Base-by-base conservation (phyloP, 2,797 vertebrate species). In the Cichlasoma orientale region DNA sequence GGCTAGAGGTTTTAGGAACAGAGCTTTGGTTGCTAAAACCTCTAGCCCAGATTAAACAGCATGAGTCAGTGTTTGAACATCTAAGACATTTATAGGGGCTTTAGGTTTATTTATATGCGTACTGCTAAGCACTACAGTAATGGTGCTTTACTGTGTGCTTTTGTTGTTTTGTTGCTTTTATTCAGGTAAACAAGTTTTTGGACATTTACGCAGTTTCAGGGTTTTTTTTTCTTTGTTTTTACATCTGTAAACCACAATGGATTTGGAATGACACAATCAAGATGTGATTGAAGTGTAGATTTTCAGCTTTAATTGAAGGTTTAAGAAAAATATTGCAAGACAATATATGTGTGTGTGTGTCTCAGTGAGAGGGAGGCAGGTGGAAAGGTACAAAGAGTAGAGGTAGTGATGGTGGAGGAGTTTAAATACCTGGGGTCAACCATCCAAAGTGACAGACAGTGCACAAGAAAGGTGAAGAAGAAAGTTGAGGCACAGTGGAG, bases 1-100 rank as follows among this genome's bases (percentile, higher is more conserved):
- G 10, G 74, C 10, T 57, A 36, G 23, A 71, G 38, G 56, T 78
- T 71, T 53, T 41, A 73, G 44, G 58, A 54, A 21, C 23, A 56
- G 5, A 56, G 59, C 36, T 41, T 59, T 33, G 75, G 29, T 69
- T 68, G 83, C 78, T 27, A 56, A 80, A 83, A 82, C 44, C 77
- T 47, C 33, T 33, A 33, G 31, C 7, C 31, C 31, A 33, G 31
- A 33, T 72, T 61, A 83, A 72, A 55, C 23, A 66, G 56, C 14
- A 44, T 18, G 23, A 68, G 25, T 79, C 47, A 71, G 38, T 82
- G 79, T 83, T 29, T 56, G 25, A 63, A 38, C 9, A 25, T 68
- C 38, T 59, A 47, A 66, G 57, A 83, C 59, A 27, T 72, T 80
- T 81, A 78, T 57, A 78, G 69, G 4, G n/a, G 10, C 4, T 41